Percentiles rank a stretch among this genome's conserved stretches.
phyloP scores from a whole-genome alignment of 1,140 invertebrate species.

The Coboldia fuscipes region DNA sequence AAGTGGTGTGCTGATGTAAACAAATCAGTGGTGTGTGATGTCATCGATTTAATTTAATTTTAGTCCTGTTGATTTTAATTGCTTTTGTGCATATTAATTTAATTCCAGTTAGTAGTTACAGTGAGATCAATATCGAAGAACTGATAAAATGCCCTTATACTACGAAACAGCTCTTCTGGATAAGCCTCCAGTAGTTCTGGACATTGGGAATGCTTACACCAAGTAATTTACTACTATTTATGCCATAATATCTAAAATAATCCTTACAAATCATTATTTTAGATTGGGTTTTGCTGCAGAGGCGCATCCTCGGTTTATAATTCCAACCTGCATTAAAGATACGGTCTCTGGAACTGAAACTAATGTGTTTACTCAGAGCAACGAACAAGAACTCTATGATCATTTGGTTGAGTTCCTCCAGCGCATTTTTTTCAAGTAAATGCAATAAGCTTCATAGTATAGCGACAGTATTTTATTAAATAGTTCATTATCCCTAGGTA shows the following conservation, averaged over 20 bases:
- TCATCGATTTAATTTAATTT: too few species aligned
- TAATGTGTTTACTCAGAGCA: slow-evolving; percentile 46
- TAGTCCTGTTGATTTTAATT: too few species aligned
- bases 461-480: slow-evolving; percentile 2
- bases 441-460: slow-evolving; percentile 2
- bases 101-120: too few species aligned
- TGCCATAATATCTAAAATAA: slow-evolving; percentile 5
- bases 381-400: slow-evolving; percentile 59
- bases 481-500: slow-evolving; percentile 32
- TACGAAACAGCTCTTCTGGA: slow-evolving; percentile 67
- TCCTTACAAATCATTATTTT: slow-evolving; percentile 2
- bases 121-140: too few species aligned
- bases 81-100: too few species aligned
- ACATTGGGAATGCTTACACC: slow-evolving; percentile 80
- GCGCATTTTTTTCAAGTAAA: slow-evolving; percentile 68
- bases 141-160: slow-evolving; percentile 37
- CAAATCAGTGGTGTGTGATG: too few species aligned
- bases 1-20: too few species aligned
- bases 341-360: slow-evolving; percentile 34
- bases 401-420: slow-evolving; percentile 78
- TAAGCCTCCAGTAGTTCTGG: slow-evolving; percentile 72
- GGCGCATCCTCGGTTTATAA: slow-evolving; percentile 64
- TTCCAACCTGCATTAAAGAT: slow-evolving; percentile 54
- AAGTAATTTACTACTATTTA: slow-evolving; percentile 38
- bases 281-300: slow-evolving; percentile 87